A percentile compares a stretch with the other conserved stretches of the same genome.
Evolutionary conservation across 2,888 invertebrate genomes (phyloP).

Genomic region (Willowsia nigromaculata): DNA sequence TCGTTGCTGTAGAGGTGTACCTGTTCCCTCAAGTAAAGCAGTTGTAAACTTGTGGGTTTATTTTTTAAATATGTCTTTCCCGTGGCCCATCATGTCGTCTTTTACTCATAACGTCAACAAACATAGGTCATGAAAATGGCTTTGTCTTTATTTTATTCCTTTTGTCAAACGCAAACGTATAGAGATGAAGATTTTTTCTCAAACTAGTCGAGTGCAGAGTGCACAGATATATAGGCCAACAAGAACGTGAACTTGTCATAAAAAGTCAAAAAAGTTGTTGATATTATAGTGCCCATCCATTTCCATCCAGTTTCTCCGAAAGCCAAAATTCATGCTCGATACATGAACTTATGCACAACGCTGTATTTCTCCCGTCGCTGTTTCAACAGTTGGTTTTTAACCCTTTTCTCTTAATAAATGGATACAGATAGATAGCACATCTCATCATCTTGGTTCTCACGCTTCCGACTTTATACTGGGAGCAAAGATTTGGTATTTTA

Average conservation of each 20-base stretch:
- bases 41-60: constrained; percentile 4
- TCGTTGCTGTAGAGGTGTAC: background rate
- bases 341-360: background rate
- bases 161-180: too few species aligned
- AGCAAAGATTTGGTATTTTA: background rate
- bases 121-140: too few species aligned
- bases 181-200: too few species aligned
- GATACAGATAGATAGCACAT: background rate
- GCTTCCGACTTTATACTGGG: constrained; percentile 35
- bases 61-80: too few species aligned
- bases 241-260: constrained; percentile 43
- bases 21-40: too few species aligned
- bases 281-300: too few species aligned
- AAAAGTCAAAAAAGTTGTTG: constrained; percentile 17
- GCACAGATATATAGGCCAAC: background rate
- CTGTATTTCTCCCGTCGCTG: too few species aligned
- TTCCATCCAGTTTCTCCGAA: background rate
- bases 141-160: too few species aligned
- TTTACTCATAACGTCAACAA: background rate
- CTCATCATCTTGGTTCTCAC: constrained; percentile 36
- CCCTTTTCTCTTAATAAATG: too few species aligned
- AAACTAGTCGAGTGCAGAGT: too few species aligned
- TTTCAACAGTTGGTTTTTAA: too few species aligned
- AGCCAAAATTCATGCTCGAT: background rate
- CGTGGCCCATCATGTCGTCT: too few species aligned